Evolutionary conservation across 2,888 invertebrate genomes (phyloP), one percentile per base, ranked within the genome.

Genomic region (Steinernema carpocapsae): DNA sequence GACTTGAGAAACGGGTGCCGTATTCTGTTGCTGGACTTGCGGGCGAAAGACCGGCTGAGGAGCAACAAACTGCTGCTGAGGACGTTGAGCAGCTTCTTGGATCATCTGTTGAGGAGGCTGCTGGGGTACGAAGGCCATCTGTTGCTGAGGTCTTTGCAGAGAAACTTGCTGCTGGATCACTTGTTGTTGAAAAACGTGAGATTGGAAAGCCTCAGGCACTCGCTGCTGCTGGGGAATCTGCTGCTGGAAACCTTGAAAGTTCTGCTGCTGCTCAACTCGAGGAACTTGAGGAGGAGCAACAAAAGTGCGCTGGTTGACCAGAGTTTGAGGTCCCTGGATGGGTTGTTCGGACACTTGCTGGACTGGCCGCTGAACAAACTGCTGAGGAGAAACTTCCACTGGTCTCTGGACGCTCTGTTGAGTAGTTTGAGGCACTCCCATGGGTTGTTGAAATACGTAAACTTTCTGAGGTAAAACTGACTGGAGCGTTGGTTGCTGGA

Each of bases 31-130:
- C 48, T 17, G 48, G 19, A 48, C 48, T 48, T n/a, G 29, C 26
- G 46, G 22, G 19, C 29, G 24, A n/a, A 59, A 70, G 12, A 24
- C 29, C 14, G 70, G 71, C n/a, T 46, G 46, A 48, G 71, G 26
- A 56, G 56, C 56, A 2, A 56, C 56, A 56, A 26, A 24, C 17
- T 48, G 71, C 48, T 71, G 71, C 24, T 71, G 71, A n/a, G 37
- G 71, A n/a, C n/a, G 72, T 10, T 48, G 56, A 2, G 17, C 26
- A 12, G 43, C 24, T 52, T 72, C 70, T 17, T 46, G 64, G 12
- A 45, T 71, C 1, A 52, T 10, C 12, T 10, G 48, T 24, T 51
- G 48, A 10, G 10, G 26, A 26, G 45, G 73, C 24, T 56, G 22
- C 12, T 48, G 70, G 17, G 73, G 59, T 71, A 64, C 19, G n/a